Evolutionary conservation across 2,888 invertebrate species (phyloP).

Genomic region (Bugula neritina): DNA sequence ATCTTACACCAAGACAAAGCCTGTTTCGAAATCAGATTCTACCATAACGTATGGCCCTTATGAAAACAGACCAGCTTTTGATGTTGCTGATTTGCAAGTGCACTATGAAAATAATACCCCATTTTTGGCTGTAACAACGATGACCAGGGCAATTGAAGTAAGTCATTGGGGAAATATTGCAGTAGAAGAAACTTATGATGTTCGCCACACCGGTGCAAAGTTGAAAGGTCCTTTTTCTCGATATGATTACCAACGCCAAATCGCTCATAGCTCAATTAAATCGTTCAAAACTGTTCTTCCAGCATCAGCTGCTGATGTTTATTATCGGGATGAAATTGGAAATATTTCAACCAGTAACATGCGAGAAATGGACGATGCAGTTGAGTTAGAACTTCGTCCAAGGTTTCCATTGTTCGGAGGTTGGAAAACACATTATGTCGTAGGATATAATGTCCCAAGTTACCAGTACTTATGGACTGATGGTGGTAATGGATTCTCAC

Average conservation of each 20-base stretch:
- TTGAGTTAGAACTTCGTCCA: slow-evolving; percentile 90
- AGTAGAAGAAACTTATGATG: slow-evolving; percentile 85
- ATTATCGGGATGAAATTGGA: slow-evolving; percentile 93
- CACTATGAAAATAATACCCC: slow-evolving; percentile 96
- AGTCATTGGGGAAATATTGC: slow-evolving; percentile 99
- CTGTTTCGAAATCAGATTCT: slow-evolving; percentile 63
- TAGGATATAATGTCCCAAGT: slow-evolving; percentile 95
- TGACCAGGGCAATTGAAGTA: slow-evolving; percentile 84
- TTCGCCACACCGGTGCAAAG: slow-evolving; percentile 84
- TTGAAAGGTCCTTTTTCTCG: slow-evolving; percentile 92
- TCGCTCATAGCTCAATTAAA: slow-evolving; percentile 80
- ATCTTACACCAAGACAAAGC: slow-evolving; percentile 49
- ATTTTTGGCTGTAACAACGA: slow-evolving; percentile 81
- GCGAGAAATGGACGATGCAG: slow-evolving; percentile 77
- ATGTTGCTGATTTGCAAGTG: slow-evolving; percentile 62
- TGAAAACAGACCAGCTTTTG: slow-evolving; percentile 63
- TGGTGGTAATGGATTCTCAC: slow-evolving; percentile 66
- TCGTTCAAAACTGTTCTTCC: slow-evolving; percentile 72
- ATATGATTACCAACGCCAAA: slow-evolving; percentile 89
- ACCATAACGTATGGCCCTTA: slow-evolving; percentile 85
- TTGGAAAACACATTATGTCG: slow-evolving; percentile 93
- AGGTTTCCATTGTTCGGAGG: slow-evolving; percentile 97
- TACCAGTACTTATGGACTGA: slow-evolving; percentile 85
- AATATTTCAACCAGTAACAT: slow-evolving; percentile 97
- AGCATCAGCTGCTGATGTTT: slow-evolving; percentile 87